Conservation (phyloP, 2,113 vertebrate species). For the Columba livia region DNA sequence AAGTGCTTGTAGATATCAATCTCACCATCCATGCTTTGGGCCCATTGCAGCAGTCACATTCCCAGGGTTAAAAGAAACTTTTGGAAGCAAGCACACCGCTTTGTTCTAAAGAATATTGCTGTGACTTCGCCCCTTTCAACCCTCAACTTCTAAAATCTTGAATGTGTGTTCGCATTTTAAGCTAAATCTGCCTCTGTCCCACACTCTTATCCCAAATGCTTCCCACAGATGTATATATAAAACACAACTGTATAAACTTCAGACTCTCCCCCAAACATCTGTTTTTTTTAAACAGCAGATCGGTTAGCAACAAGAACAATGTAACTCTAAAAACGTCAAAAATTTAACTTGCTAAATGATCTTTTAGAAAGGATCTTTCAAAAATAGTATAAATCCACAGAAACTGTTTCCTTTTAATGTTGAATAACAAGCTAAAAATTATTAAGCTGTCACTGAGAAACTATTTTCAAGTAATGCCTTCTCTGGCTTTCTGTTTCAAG, state of each 20-base stretch:
- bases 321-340: constrained; percentile 65
- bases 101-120: constrained; percentile 57
- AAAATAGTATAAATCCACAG: constrained; percentile 51
- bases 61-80: constrained; percentile 65
- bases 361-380: constrained; percentile 41
- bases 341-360: constrained; percentile 76
- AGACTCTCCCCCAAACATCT: constrained; percentile 73
- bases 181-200: constrained; percentile 52
- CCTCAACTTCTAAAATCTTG: constrained; percentile 38
- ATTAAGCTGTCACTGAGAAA: constrained; percentile 79
- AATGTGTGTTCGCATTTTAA: constrained; percentile 58
- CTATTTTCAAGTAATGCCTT: constrained; percentile 75
- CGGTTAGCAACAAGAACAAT: constrained; percentile 64
- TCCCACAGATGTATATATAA: constrained; percentile 64
- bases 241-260: constrained; percentile 71
- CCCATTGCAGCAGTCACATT: constrained; percentile 86
- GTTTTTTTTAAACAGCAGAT: constrained; percentile 78
- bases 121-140: constrained; percentile 25
- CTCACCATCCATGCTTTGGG: constrained; percentile 93
- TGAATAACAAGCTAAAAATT: constrained; percentile 74
- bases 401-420: constrained; percentile 67
- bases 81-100: constrained; percentile 49
- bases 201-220: constrained; percentile 65
- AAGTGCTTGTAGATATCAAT: constrained; percentile 98
- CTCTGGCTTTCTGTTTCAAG: constrained; percentile 76